A percentile compares a stretch with the other conserved stretches of the same genome.
Evolutionary conservation across 2,797 vertebrate genomes (phyloP).

Genomic region (Coendou prehensilis): DNA sequence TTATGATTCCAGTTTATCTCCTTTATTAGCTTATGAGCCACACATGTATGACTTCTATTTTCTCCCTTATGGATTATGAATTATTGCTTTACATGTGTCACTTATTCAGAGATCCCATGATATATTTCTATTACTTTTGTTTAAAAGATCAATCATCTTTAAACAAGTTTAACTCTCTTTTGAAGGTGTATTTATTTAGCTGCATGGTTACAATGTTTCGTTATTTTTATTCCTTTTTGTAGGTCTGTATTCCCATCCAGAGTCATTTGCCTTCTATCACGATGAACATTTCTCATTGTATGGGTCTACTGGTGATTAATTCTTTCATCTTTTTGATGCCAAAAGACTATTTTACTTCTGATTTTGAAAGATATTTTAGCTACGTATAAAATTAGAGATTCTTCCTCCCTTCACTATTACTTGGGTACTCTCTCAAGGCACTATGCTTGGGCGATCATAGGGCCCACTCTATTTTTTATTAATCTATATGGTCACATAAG

Average conservation of each 20-base stretch:
- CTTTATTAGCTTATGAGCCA: background rate
- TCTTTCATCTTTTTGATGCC: background rate
- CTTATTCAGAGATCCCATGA: background rate
- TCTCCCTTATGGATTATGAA: background rate
- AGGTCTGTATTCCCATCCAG: background rate
- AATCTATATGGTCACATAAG: background rate
- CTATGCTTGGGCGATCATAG: background rate
- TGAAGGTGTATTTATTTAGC: background rate
- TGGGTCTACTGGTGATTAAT: background rate
- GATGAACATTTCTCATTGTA: background rate
- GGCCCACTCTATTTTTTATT: background rate
- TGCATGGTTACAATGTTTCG: background rate
- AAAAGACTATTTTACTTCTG: background rate
- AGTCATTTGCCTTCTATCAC: background rate
- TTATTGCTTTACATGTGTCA: background rate
- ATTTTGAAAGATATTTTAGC: constrained; percentile 14
- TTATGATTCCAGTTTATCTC: background rate
- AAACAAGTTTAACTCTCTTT: background rate
- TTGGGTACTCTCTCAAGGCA: background rate
- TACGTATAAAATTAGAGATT: constrained; percentile 15
- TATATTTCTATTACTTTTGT: background rate
- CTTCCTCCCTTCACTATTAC: background rate
- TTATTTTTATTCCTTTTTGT: background rate
- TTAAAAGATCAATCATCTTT: background rate
- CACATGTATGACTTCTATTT: background rate